Base-by-base conservation (phyloP, 2,797 vertebrate genomes). In the Sebastes paucispinis region DNA sequence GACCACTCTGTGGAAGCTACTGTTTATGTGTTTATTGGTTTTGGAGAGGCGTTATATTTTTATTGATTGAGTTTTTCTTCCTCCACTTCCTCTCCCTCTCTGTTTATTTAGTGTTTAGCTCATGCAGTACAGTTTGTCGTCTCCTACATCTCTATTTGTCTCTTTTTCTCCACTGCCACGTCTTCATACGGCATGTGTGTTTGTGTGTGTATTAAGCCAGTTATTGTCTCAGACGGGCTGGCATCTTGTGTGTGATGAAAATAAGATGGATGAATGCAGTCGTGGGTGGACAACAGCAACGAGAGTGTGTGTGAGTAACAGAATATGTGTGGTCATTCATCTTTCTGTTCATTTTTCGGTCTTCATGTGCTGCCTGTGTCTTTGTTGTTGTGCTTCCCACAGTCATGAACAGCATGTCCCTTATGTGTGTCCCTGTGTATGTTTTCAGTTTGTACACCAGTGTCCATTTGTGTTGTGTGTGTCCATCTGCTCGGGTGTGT, bases 191-290 rank as follows among this genome's bases (percentile, higher is more conserved):
- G 63, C 5, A 0, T 52, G 22, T 54, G 50, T 65, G 25, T 43
- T 58, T 66, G 63, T 52, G 70, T 81, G 63, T 69, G 69, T 67
- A 60, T 86, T 72, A 50, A 87, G 77, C 66, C 65, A 13, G 52
- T 81, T 80, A 85, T 86, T 78, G 80, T 85, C 73, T 85, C 64
- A 65, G 83, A 83, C 73, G 4, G 20, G 57, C 81, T 89, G 83
- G 83, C 86, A 78, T 87, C 72, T 84, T 86, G 77, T 79, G 67
- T 89, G 47, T 24, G 79, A 69, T 86, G 77, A 86, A 87, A 90
- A 90, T 84, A 87, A 88, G 82, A 87, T 88, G 81, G 86, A 90
- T 88, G 82, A 86, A 87, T 18, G 72, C 74, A 57, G 63, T 77
- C 29, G 82, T 92, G 82, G 89, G 86, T 87, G 86, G 92, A 90